phyloP scores from a whole-genome alignment of 92 coral and sea anemone species.

The Ricordea florida region DNA sequence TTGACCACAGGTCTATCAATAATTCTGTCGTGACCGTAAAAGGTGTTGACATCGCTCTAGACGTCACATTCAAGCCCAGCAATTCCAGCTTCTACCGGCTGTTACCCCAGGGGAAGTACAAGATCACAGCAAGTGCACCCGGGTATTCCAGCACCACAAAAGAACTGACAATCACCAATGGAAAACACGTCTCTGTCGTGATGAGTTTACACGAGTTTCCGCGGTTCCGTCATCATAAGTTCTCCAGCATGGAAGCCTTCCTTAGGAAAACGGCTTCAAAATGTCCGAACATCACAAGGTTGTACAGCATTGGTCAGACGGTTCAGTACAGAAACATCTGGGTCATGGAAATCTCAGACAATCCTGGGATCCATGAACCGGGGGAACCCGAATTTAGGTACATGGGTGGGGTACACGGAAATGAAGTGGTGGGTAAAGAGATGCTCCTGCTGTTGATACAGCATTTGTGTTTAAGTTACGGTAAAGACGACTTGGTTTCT shows the following conservation, averaged over 20 bases:
- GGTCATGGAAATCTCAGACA: slow-evolving; percentile 93
- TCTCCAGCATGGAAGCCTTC: slow-evolving; percentile 60
- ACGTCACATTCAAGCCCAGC: slow-evolving; percentile 56
- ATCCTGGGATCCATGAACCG: slow-evolving; percentile 92
- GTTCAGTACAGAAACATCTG: slow-evolving; percentile 77
- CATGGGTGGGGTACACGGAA: slow-evolving; percentile 95
- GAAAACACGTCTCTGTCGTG: slow-evolving; percentile 51
- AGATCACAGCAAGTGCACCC: slow-evolving; percentile 78
- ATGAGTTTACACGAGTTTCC: slow-evolving; percentile 73
- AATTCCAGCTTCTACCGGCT: slow-evolving; percentile 72
- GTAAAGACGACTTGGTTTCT: slow-evolving; percentile 91
- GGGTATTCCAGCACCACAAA: slow-evolving; percentile 81
- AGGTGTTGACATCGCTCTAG: slow-evolving; percentile 36
- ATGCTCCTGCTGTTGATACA: slow-evolving; percentile 85
- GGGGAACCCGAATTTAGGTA: slow-evolving; percentile 98
- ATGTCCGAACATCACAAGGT: slow-evolving; percentile 72
- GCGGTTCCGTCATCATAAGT: slow-evolving; percentile 73
- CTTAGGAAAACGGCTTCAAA: slow-evolving; percentile 55
- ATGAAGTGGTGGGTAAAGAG: slow-evolving; percentile 93
- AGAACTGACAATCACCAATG: slow-evolving; percentile 64
- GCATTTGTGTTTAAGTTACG: slow-evolving; percentile 93
- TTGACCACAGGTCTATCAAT: slow-evolving; percentile 59
- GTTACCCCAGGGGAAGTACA: slow-evolving; percentile 86
- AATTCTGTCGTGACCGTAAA: slow-evolving; percentile 61
- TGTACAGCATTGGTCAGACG: slow-evolving; percentile 87